phyloP scores from a whole-genome alignment of 2,113 vertebrate species.

The Ophiodon elongatus region DNA sequence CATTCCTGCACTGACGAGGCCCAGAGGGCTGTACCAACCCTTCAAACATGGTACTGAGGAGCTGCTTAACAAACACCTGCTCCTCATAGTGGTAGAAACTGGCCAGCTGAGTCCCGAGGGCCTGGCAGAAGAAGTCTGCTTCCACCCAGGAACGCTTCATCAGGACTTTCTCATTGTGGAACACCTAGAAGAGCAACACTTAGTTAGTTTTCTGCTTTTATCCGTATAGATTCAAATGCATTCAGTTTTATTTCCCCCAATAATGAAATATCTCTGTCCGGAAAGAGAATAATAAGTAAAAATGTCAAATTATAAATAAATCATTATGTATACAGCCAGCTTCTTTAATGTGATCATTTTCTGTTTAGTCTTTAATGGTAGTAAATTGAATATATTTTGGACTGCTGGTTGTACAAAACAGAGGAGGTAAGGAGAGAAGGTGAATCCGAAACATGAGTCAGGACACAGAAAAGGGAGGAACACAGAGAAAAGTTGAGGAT shows the following conservation, averaged over 20 bases:
- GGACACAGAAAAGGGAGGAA: not conserved
- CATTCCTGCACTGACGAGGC: constrained; percentile 38
- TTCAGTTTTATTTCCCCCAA: not conserved
- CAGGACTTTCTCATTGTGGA: constrained; percentile 93
- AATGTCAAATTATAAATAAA: not conserved
- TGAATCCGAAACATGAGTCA: not conserved
- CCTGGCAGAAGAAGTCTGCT: constrained; percentile 92
- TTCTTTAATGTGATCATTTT: not conserved
- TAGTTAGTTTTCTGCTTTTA: not conserved
- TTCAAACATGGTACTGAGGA: constrained; percentile 91
- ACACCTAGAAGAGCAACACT: constrained; percentile 85
- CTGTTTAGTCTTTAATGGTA: not conserved
- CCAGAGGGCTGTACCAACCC: constrained; percentile 82
- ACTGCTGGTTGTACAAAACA: not conserved
- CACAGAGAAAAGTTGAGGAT: not conserved
- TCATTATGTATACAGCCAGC: not conserved
- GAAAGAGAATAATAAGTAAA: not conserved
- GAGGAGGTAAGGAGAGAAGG: not conserved
- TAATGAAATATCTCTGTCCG: not conserved
- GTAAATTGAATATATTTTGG: not conserved
- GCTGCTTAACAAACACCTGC: constrained; percentile 90
- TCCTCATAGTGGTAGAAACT: constrained; percentile 93
- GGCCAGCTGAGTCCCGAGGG: constrained; percentile 92
- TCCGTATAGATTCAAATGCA: not conserved
- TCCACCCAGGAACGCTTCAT: constrained; percentile 94